phyloP scores from a whole-genome alignment of 1,140 invertebrate species.

The Tetramorium simillimum region DNA sequence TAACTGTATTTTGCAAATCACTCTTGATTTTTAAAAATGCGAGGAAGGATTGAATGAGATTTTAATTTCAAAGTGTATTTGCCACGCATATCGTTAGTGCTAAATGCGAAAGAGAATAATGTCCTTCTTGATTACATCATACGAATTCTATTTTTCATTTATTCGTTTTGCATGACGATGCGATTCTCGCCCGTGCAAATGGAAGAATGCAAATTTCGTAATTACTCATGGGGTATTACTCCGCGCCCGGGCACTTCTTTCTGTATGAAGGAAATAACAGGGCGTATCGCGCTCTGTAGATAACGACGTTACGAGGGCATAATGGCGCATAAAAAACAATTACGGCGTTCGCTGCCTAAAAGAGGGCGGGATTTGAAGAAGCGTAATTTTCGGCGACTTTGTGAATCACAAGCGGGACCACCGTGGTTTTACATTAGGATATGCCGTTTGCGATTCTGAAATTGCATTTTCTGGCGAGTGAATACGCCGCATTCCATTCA shows the following conservation, averaged over 20 bases:
- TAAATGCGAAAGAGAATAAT: constrained; percentile 19
- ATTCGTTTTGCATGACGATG: constrained; percentile 39
- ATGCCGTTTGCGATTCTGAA: background rate
- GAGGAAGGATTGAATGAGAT: background rate
- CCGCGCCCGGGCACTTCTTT: constrained; percentile 11
- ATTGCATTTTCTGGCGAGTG: constrained; percentile 36
- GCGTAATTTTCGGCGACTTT: constrained; percentile 18
- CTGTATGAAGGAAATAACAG: constrained; percentile 10
- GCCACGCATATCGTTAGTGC: background rate
- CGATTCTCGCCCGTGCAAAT: constrained; percentile 25
- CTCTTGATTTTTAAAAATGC: background rate
- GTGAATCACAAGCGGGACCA: background rate
- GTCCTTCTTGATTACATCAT: constrained; percentile 11
- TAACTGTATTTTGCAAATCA: background rate
- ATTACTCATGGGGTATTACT: constrained; percentile 43
- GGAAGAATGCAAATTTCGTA: constrained; percentile 48
- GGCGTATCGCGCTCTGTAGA: background rate
- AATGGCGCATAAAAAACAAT: constrained; percentile 33
- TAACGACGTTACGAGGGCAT: background rate
- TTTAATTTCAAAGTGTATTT: background rate
- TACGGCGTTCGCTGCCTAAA: background rate
- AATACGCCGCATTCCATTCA: constrained; percentile 9
- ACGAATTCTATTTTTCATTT: constrained; percentile 21
- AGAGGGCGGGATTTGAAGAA: constrained; percentile 5
- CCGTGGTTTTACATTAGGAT: background rate